Conservation (phyloP, 2,888 invertebrate genomes). For the Agapetus fuscipes region DNA sequence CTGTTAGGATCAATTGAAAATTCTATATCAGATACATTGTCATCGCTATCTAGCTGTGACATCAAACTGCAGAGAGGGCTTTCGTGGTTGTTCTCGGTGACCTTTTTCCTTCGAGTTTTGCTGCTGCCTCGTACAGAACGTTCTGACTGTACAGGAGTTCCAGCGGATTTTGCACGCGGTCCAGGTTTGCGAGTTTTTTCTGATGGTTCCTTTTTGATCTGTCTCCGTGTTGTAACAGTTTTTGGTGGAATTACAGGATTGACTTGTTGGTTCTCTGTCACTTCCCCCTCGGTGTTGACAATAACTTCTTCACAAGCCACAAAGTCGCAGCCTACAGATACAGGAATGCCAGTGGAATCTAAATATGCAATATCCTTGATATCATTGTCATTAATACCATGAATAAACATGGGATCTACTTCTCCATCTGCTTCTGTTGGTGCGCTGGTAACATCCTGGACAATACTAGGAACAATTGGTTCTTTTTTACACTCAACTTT, state of each 20-base stretch:
- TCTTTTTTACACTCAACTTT: too few species aligned
- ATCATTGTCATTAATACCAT: constrained; percentile 4
- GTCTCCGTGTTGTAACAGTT: not conserved
- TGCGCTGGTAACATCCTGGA: too few species aligned
- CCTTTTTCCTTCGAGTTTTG: too few species aligned
- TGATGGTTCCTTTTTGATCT: not conserved
- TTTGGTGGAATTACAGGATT: too few species aligned
- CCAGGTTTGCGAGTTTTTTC: not conserved
- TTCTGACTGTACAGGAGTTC: too few species aligned
- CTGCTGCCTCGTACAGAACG: too few species aligned
- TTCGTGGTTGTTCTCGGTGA: too few species aligned
- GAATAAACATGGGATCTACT: too few species aligned
- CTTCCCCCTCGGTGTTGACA: constrained; percentile 6
- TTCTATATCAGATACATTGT: constrained; percentile 12
- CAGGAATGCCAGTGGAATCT: constrained; percentile 6
- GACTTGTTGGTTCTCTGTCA: not conserved
- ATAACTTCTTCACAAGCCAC: constrained; percentile 11
- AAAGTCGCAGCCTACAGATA: constrained; percentile 7
- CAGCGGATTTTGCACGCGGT: too few species aligned
- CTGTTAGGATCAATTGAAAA: too few species aligned
- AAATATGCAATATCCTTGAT: constrained; percentile 6
- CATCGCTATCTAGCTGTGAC: constrained; percentile 11
- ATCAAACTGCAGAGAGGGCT: constrained; percentile 16
- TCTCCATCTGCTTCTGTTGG: too few species aligned
- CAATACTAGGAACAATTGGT: too few species aligned